Conservation (phyloP, 92 coral and sea anemone species). For the Paramuricea clavata region DNA sequence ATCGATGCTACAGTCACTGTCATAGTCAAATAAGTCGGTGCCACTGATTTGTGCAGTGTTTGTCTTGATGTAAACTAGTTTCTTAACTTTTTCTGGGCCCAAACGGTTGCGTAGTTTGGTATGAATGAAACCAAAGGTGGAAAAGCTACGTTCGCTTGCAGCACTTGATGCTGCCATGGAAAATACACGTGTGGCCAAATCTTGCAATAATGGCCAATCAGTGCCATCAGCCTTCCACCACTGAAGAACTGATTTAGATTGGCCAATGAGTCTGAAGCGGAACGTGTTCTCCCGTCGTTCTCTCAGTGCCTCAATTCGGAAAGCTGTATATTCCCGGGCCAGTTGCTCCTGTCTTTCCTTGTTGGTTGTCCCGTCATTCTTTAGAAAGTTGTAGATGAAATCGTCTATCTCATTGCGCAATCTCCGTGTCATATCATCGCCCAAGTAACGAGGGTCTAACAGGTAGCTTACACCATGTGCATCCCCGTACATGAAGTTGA, state of each 20-base stretch:
- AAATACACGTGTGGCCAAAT: slow-evolving; percentile 28
- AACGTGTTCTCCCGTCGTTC: slow-evolving; percentile 10
- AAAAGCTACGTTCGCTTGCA: slow-evolving; percentile 30
- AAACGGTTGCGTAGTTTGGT: slow-evolving; percentile 29
- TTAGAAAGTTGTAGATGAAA: slow-evolving; percentile 1
- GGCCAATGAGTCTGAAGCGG: slow-evolving; percentile 18
- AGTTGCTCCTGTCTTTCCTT: slow-evolving; percentile 18
- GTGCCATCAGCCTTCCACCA: slow-evolving; percentile 25
- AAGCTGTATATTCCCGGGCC: slow-evolving; percentile 1
- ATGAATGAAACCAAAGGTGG: slow-evolving; percentile 25
- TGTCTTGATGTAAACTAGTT: slow-evolving; percentile 13
- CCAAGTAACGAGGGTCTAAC: slow-evolving; percentile 16
- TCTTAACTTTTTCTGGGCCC: slow-evolving; percentile 5
- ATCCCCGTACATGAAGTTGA: slow-evolving; percentile 19
- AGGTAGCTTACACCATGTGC: slow-evolving; percentile 6
- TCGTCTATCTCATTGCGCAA: slow-evolving; percentile 20
- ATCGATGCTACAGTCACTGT: slow-evolving; percentile 27
- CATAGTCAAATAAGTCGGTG: slow-evolving; percentile 7
- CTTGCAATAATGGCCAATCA: slow-evolving; percentile 23
- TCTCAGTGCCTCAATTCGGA: slow-evolving; percentile 29
- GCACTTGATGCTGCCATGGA: slow-evolving; percentile 35
- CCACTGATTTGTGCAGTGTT: slow-evolving; percentile 19
- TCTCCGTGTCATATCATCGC: slow-evolving; percentile 11
- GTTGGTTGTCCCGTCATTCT: slow-evolving; percentile 10
- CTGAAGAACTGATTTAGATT: slow-evolving; percentile 10